Evolutionary conservation across 2,113 vertebrate genomes (phyloP), one percentile per base, ranked within the genome.

Genomic region (Turdus rufiventris): DNA sequence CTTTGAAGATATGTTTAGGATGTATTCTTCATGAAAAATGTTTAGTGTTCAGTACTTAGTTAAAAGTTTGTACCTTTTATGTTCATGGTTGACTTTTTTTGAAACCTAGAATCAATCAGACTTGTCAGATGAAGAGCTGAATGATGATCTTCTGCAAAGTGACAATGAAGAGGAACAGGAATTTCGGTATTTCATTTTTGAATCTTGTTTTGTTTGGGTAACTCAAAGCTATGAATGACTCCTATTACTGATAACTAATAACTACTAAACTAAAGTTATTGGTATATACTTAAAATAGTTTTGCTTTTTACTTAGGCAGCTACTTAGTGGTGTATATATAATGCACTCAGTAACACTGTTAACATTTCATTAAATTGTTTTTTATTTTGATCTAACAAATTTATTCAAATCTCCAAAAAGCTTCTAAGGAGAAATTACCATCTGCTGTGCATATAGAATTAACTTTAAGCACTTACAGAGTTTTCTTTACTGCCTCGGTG

Each of bases 101-200:
- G 33, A 90, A 91, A 96, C 89, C 94, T 94, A 99, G 99, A 99
- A 99, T 97, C 98, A 99, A 16, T 99, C 99, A 50, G 99, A 99
- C 97, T 96, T 98, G 75, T 99, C 99, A 38, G 99, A 99, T 96
- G 99, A 99, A 95, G 99, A 99, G 90, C 97, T 99, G 42, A 99
- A 99, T 51, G 99, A 99, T 88, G 99, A 99, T 97, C 99, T 99
- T 93, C 97, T 99, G 85, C 99, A 99, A 91, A 99, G 99, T 94
- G 99, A 99, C 88, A 99, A 99, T 40, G 99, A 99, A 94, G 99
- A 99, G 18, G 98, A 98, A 47, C 97, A 95, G 85, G 96, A 97
- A 86, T 98, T 98, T 94, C 97, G 98, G 98, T 98, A 97, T 79
- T n/a, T 92, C 14, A 89, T 42, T 60, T 86, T 12, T 79, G 43